Conservation (phyloP, 2,888 invertebrate species). For the Elysia crispata region DNA sequence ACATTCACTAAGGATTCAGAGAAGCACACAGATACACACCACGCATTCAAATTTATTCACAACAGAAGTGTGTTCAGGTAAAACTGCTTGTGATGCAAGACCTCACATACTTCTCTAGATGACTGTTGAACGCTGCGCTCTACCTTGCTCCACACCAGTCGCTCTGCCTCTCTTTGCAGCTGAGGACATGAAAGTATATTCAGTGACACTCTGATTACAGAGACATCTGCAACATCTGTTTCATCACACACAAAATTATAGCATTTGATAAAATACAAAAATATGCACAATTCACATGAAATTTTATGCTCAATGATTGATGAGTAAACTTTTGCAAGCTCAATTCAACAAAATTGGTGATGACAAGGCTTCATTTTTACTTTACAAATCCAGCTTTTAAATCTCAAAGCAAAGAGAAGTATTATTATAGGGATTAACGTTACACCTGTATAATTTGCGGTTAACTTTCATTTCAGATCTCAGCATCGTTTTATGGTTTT, state of each 20-base stretch:
- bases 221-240: background rate
- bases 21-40: background rate
- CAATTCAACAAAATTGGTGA: too few relatives aligned
- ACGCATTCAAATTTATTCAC: slow-evolving; percentile 7
- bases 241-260: background rate
- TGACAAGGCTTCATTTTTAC: too few relatives aligned
- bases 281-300: too few relatives aligned
- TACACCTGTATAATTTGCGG: too few relatives aligned
- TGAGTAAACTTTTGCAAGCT: too few relatives aligned
- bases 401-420: too few relatives aligned
- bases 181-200: background rate
- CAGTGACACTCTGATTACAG: background rate
- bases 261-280: background rate
- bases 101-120: slow-evolving; percentile 67
- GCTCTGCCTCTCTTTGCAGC: slow-evolving; percentile 57
- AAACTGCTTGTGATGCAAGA: slow-evolving; percentile 70
- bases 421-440: too few relatives aligned
- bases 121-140: slow-evolving; percentile 70
- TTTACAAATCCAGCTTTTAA: too few relatives aligned
- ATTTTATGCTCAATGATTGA: too few relatives aligned
- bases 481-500: too few relatives aligned
- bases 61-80: slow-evolving; percentile 62
- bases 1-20: too few relatives aligned
- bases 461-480: too few relatives aligned
- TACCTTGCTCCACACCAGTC: slow-evolving; percentile 67